These are phyloP conservation scores for Oncorhynchus nerka DNA, from an alignment of 2,113 vertebrate species.

Conservation along the genomic window DNA sequence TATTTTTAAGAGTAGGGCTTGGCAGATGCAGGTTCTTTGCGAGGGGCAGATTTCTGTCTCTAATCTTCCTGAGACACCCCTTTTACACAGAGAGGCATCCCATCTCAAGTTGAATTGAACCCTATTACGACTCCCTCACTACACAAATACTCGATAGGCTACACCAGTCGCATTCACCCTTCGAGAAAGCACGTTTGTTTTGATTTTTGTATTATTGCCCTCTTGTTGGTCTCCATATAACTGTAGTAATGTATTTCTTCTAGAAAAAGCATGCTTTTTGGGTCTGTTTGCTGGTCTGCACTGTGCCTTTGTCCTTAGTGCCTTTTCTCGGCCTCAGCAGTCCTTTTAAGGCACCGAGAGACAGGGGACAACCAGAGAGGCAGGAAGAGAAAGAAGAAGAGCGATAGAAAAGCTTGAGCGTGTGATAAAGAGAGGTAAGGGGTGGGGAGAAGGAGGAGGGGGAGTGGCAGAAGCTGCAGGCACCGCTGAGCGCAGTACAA, in stretches of 20 bases:
- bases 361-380: slow-evolving; percentile 25
- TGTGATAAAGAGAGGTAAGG: slow-evolving; percentile 5
- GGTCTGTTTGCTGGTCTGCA: too few species aligned
- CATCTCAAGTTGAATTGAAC: background rate
- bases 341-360: background rate
- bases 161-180: background rate
- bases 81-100: background rate
- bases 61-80: background rate
- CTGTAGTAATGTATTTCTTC: too few species aligned
- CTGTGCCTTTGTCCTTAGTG: too few species aligned
- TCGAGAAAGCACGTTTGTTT: too few species aligned
- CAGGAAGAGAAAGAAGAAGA: slow-evolving; percentile 10
- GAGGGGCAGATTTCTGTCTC: background rate
- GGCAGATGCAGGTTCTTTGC: too few species aligned
- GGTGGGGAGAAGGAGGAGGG: slow-evolving; percentile 8
- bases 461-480: slow-evolving; percentile 36
- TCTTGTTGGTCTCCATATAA: too few species aligned
- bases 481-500: slow-evolving; percentile 39
- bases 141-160: background rate
- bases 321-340: too few species aligned
- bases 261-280: too few species aligned
- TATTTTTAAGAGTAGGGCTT: too few species aligned
- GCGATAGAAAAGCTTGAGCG: background rate
- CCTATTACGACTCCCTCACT: background rate
- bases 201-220: too few species aligned